Evolutionary conservation across 2,888 invertebrate genomes (phyloP), one percentile per base, ranked within the genome.

Genomic region (Melangyna quadrimaculata): DNA sequence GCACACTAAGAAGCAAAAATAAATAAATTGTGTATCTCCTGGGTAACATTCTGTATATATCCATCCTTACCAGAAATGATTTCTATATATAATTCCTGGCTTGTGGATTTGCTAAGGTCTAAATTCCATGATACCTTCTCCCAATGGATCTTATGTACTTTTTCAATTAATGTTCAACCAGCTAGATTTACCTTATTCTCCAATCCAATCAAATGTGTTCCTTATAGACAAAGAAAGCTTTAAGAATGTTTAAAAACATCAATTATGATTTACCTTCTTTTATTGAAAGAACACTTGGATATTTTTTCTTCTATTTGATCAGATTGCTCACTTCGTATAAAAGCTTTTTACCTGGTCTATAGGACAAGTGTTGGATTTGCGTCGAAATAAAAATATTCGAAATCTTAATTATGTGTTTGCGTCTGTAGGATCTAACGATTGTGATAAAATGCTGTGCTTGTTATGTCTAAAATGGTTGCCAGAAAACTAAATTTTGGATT

Each of bases 21-120:
- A 61, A 61, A 40, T 61, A 24, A 61, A 43, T 63, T 43, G 63
- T 17, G n/a, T 27, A 29, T 63, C 63, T 17, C 43, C 29, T 43
- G 27, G 12, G 63, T 43, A 17, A 10, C 2, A 27, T 27, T 27
- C 63, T 27, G 27, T 17, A 10, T 63, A 24, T 27, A 35, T 35
- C 12, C 24, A 17, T 27, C 10, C 10, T 22, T 43, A n/a, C 27
- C 9, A 14, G 10, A 63, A 17, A 29, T 12, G 4, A 24, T 24
- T 17, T n/a, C 17, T 17, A 12, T n/a, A 43, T 59, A 12, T n/a
- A 43, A 40, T 37, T 59, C 14, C 35, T 37, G 35, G 37, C 32
- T 24, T 5, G 10, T 12, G 48, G 22, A 22, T 48, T 5, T 45
- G 5, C 9, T 9, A 14, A 10, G 48, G 48, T 51, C 24, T 12